phyloP scores from a whole-genome alignment of 2,113 vertebrate genomes.

The Salvator merianae region DNA sequence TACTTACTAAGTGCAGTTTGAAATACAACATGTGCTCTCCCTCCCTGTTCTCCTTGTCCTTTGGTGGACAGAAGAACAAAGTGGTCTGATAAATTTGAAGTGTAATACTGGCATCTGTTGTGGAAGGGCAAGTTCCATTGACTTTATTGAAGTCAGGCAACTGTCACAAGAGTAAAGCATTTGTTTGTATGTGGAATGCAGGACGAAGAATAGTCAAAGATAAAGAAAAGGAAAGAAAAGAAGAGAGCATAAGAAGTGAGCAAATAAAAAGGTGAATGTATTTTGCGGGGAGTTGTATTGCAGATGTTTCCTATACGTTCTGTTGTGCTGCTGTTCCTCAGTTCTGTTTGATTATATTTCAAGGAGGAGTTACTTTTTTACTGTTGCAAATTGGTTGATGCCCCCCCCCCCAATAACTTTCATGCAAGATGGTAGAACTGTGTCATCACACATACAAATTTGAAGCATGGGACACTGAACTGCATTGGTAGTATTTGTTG shows the following conservation, averaged over 20 bases:
- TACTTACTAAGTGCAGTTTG: fast-evolving
- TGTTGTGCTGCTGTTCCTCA: background rate
- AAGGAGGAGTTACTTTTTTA: background rate
- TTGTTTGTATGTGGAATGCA: background rate
- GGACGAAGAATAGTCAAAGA: fast-evolving
- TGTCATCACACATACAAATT: background rate
- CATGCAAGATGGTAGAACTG: conserved; percentile 3
- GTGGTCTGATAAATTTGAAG: background rate
- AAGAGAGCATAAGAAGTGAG: background rate
- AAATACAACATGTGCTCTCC: background rate
- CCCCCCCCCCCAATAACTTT: background rate
- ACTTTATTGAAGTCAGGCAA: background rate
- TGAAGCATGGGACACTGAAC: background rate
- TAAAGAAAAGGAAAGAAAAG: background rate
- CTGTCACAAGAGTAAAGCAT: fast-evolving
- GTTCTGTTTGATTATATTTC: conserved; percentile 11
- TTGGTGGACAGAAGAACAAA: fast-evolving
- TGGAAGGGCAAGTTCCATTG: background rate
- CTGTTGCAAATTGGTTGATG: background rate
- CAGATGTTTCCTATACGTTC: background rate
- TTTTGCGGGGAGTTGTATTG: fast-evolving
- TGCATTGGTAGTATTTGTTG: background rate
- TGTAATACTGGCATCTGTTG: background rate
- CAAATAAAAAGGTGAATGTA: background rate
- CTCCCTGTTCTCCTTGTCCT: fast-evolving